Percentiles rank a stretch among this genome's conserved stretches.
Conservation (phyloP, 2,888 invertebrate species). For the Xanthorhoe designata region DNA sequence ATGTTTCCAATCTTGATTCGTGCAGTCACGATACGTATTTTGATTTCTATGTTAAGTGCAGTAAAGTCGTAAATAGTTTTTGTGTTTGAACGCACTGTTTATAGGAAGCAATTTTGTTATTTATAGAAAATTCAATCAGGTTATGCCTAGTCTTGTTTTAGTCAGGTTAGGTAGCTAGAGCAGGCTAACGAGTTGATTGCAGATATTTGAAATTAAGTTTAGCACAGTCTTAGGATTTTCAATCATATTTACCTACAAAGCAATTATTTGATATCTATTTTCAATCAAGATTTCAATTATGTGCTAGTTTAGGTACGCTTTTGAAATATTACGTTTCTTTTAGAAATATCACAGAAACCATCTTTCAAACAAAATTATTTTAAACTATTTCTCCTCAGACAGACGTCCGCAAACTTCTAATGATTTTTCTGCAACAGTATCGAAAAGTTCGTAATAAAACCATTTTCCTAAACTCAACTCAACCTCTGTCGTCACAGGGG, state of each 20-base stretch:
- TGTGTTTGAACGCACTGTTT: conserved; percentile 34
- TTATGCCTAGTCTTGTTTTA: conserved; percentile 34
- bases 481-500: conserved; percentile 32
- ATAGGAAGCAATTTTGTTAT: conserved; percentile 43
- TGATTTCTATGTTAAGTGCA: conserved; percentile 22
- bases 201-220: conserved; percentile 26
- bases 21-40: conserved; percentile 24
- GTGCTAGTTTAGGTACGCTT: no score
- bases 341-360: conserved; percentile 8
- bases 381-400: conserved; percentile 49
- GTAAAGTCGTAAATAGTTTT: conserved; percentile 17
- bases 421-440: conserved; percentile 57
- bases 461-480: conserved; percentile 39
- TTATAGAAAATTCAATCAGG: conserved; percentile 44
- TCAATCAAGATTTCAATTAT: no score
- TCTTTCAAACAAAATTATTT: conserved; percentile 50
- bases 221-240: neutral
- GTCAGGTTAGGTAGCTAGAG: conserved; percentile 23
- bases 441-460: conserved; percentile 45
- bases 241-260: no score
- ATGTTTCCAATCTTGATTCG: conserved; percentile 46
- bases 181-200: conserved; percentile 29
- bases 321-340: neutral
- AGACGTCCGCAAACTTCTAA: conserved; percentile 56
- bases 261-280: no score